Conservation (phyloP, 1,140 invertebrate species). For the Eubasilissa regina region DNA sequence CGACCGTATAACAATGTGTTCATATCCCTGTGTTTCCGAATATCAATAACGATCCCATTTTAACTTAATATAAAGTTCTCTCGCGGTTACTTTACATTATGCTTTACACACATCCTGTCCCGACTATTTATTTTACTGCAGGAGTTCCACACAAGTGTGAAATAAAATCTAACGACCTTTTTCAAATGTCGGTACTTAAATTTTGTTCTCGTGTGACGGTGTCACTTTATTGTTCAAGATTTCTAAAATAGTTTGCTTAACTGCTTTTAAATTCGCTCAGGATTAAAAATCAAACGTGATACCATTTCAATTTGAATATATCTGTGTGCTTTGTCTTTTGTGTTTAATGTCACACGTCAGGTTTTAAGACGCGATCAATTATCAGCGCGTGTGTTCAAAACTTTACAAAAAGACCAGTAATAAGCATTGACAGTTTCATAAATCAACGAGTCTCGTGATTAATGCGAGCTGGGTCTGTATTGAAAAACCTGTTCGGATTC, state of each 20-base stretch:
- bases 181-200: constrained; percentile 26
- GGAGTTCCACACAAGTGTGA: neutral
- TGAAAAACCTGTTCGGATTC: constrained; percentile 8
- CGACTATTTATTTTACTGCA: constrained; percentile 6
- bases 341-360: neutral
- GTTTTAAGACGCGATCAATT: neutral
- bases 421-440: neutral
- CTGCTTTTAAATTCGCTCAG: too few relatives aligned
- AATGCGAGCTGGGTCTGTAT: neutral
- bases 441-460: constrained; percentile 2
- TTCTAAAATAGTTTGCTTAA: neutral
- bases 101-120: neutral
- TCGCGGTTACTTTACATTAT: neutral
- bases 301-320: neutral
- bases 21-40: constrained; percentile 27
- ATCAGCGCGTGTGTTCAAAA: neutral
- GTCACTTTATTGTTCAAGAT: constrained; percentile 6
- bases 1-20: constrained; percentile 26
- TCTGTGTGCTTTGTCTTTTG: neutral
- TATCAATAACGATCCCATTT: constrained; percentile 36
- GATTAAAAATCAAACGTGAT: too few relatives aligned
- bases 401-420: neutral
- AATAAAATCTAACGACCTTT: constrained; percentile 29
- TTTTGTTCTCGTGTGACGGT: neutral
- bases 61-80: constrained; percentile 24